Evolutionary conservation across 2,888 invertebrate species (phyloP).

Genomic region (Caenorhabditis wallacei): DNA sequence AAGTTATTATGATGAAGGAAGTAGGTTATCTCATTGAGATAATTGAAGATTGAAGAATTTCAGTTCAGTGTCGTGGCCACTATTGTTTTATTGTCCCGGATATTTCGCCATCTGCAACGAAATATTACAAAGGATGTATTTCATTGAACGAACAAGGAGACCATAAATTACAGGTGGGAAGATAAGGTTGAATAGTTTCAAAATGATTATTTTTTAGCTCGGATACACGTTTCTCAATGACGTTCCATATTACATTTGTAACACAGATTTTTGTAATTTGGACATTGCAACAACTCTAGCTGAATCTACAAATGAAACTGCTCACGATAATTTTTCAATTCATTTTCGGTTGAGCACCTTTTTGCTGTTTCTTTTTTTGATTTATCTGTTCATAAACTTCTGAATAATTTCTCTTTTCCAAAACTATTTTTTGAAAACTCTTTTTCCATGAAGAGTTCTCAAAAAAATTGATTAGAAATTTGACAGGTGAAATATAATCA

Average conservation of each 20-base stretch:
- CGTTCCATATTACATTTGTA: constrained; percentile 26
- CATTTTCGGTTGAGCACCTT: background rate
- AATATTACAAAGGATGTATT: constrained; percentile 24
- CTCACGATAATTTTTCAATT: background rate
- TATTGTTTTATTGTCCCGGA: constrained; percentile 13
- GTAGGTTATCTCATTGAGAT: background rate
- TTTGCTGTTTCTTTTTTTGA: background rate
- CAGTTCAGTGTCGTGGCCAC: constrained; percentile 26
- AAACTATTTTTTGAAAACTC: too few species aligned
- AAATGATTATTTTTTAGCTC: background rate
- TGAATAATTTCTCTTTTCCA: too few species aligned
- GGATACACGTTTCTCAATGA: constrained; percentile 15
- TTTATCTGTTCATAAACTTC: background rate
- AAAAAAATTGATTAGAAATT: constrained; percentile 10
- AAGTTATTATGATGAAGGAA: constrained; percentile 22
- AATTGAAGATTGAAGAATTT: background rate
- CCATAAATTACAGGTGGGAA: constrained; percentile 3
- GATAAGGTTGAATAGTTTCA: background rate
- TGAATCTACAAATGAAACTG: background rate
- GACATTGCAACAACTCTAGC: constrained; percentile 1
- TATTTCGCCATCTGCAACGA: background rate
- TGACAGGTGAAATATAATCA: constrained; percentile 7
- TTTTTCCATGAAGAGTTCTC: too few species aligned
- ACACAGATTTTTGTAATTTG: constrained; percentile 20
- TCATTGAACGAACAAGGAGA: constrained; percentile 24